phyloP scores from a whole-genome alignment of 2,797 vertebrate genomes.

The Zenarchopterus dispar region DNA sequence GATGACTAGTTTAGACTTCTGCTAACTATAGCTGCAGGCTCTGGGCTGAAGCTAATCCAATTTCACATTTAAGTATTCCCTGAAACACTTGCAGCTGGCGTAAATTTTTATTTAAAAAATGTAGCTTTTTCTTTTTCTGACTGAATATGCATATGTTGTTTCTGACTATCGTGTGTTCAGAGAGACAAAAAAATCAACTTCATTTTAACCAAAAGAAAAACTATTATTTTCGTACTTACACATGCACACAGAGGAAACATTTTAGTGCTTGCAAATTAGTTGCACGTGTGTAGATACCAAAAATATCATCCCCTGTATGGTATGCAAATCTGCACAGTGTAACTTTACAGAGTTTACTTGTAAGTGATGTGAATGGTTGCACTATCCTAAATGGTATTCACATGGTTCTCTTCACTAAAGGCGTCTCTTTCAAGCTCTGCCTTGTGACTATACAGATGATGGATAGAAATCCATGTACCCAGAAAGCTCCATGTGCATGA shows the following conservation, averaged over 20 bases:
- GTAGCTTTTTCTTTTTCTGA: background rate
- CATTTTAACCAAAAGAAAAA: no score
- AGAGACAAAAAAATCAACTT: background rate
- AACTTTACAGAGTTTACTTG: constrained; percentile 26
- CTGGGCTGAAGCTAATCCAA: background rate
- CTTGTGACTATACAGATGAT: constrained; percentile 56
- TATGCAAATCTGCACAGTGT: constrained; percentile 41
- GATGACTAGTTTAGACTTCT: constrained; percentile 1
- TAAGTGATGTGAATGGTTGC: constrained; percentile 54
- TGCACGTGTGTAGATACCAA: no score
- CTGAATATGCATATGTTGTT: background rate
- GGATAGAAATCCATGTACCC: constrained; percentile 24
- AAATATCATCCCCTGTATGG: background rate
- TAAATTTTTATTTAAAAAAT: background rate
- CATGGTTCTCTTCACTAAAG: constrained; percentile 51
- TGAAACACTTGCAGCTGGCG: constrained; percentile 3
- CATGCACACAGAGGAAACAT: no score
- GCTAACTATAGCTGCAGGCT: constrained; percentile 12
- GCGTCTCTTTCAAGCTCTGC: constrained; percentile 49
- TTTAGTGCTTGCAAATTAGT: no score
- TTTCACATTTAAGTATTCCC: constrained; percentile 9
- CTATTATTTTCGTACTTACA: no score
- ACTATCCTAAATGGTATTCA: constrained; percentile 60
- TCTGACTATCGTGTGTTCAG: background rate
- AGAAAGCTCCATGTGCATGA: constrained; percentile 24